phyloP scores from a whole-genome alignment of 2,888 invertebrate species.

The Hartigia nigra region DNA sequence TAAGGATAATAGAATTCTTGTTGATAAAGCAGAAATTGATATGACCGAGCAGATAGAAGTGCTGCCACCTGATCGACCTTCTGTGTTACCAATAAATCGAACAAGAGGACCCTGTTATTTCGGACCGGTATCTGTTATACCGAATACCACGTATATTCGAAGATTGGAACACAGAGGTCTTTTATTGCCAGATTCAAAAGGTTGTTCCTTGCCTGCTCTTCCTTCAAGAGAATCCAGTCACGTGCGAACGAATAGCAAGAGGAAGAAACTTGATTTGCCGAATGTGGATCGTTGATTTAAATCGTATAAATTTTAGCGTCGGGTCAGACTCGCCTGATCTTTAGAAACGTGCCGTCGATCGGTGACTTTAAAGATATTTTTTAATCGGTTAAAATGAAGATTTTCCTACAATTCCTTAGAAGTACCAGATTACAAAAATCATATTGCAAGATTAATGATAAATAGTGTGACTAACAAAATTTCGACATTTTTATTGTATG shows the following conservation, averaged over 20 bases:
- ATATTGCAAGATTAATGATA: too few relatives aligned
- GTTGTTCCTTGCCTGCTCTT: constrained; percentile 48
- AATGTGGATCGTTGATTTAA: constrained; percentile 14
- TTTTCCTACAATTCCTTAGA: not conserved
- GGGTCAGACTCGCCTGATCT: not conserved
- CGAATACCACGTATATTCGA: constrained; percentile 52
- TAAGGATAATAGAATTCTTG: constrained; percentile 36
- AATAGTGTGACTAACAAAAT: not conserved
- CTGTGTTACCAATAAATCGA: constrained; percentile 22
- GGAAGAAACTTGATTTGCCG: constrained; percentile 45
- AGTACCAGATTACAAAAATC: not conserved
- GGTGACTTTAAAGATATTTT: not conserved
- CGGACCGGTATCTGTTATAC: constrained; percentile 48
- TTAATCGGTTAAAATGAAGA: not conserved
- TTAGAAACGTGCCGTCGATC: not conserved
- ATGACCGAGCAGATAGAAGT: not conserved
- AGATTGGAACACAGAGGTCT: constrained; percentile 47
- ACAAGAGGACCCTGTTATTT: constrained; percentile 43
- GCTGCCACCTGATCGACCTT: constrained; percentile 15
- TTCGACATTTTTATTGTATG: not conserved
- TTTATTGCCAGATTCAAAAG: constrained; percentile 35
- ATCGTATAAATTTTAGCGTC: not conserved
- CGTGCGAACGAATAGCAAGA: constrained; percentile 40
- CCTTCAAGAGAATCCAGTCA: constrained; percentile 37
- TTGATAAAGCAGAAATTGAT: constrained; percentile 1